Percentiles rank a stretch among this genome's conserved stretches.
These are phyloP conservation scores for Acanthurus lineatus DNA, from an alignment of 2,797 vertebrate genomes.

Conservation along the genomic window DNA sequence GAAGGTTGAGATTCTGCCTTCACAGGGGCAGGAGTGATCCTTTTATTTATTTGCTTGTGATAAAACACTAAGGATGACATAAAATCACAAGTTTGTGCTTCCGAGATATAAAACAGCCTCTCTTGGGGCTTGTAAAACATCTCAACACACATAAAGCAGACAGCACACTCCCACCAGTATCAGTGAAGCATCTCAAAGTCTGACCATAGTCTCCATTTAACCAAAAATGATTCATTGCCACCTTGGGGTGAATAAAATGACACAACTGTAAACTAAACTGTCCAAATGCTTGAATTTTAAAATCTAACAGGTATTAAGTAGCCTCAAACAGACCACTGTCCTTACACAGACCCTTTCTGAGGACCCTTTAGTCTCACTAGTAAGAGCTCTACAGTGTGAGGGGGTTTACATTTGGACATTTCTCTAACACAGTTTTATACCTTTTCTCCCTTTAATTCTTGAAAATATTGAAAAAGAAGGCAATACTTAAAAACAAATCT, in stretches of 20 bases:
- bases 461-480: too few relatives aligned
- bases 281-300: neutral
- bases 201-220: slow-evolving; percentile 18
- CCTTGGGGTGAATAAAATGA: slow-evolving; percentile 27
- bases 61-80: neutral
- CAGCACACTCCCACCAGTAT: neutral
- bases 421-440: too few relatives aligned
- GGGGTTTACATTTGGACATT: neutral
- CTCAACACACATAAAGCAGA: slow-evolving; percentile 13
- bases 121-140: slow-evolving; percentile 16
- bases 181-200: slow-evolving; percentile 6
- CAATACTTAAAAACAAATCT: too few relatives aligned
- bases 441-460: too few relatives aligned
- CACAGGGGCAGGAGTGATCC: neutral
- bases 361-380: neutral
- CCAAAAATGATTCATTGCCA: slow-evolving; percentile 35
- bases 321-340: slow-evolving; percentile 12
- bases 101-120: slow-evolving; percentile 1
- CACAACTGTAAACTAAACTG: neutral
- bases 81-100: slow-evolving; percentile 6
- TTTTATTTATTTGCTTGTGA: neutral
- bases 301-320: neutral
- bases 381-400: neutral
- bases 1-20: neutral
- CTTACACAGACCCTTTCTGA: neutral